These are phyloP conservation scores for Aphrophora alni DNA, from an alignment of 2,888 invertebrate species.

Conservation along the genomic window DNA sequence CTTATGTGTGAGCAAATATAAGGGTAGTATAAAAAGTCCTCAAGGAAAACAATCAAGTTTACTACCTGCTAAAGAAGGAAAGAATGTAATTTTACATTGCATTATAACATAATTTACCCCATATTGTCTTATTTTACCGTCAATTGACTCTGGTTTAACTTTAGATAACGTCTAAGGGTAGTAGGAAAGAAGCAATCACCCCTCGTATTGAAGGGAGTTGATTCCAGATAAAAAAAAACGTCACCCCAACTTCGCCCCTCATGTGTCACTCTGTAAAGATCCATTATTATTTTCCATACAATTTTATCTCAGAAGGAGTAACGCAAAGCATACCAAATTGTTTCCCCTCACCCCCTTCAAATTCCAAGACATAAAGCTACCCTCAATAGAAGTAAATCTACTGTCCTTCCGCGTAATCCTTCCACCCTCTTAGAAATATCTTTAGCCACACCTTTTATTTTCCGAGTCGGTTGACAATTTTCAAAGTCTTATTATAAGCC, in stretches of 20 bases:
- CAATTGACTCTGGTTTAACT: neutral
- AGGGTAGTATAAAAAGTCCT: too few relatives aligned
- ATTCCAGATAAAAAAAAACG: neutral
- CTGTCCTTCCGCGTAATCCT: neutral
- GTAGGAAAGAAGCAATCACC: neutral
- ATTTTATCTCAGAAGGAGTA: neutral
- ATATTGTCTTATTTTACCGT: neutral
- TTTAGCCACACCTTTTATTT: slow-evolving; percentile 1
- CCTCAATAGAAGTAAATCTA: neutral
- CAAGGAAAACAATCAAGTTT: too few relatives aligned
- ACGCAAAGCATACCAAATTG: neutral
- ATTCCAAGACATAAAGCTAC: neutral
- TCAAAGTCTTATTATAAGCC: slow-evolving; percentile 2
- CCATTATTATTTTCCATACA: slow-evolving; percentile 2
- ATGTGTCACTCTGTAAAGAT: neutral
- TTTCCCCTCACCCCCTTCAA: neutral
- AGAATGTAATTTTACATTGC: too few relatives aligned
- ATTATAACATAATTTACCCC: neutral
- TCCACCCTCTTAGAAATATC: neutral
- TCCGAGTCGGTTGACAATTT: neutral
- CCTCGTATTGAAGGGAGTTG: neutral
- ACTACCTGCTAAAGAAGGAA: too few relatives aligned
- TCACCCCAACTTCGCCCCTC: slow-evolving; percentile 1
- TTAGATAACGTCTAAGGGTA: neutral
- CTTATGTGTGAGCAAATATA: too few relatives aligned